phyloP scores from a whole-genome alignment of 1,140 invertebrate species.

The Drosophila lacteicornis region DNA sequence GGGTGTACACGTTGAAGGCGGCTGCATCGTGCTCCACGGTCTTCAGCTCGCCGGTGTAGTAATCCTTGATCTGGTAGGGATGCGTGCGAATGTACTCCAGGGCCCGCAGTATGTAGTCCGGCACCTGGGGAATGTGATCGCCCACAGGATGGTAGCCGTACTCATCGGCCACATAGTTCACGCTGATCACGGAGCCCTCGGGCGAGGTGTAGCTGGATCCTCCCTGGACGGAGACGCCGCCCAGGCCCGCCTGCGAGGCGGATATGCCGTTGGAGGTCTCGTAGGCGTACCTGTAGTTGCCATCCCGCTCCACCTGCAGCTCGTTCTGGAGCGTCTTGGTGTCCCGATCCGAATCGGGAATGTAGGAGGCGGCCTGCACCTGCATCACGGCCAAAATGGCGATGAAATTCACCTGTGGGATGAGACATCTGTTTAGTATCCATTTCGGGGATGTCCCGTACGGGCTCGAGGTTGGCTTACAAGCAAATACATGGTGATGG shows the following conservation, averaged over 20 bases:
- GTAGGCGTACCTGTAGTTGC: constrained; percentile 86
- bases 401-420: constrained; percentile 47
- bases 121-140: constrained; percentile 85
- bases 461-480: constrained; percentile 42
- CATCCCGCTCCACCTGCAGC: constrained; percentile 83
- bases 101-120: constrained; percentile 76
- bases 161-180: constrained; percentile 88
- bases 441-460: constrained; percentile 11
- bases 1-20: constrained; percentile 70
- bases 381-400: constrained; percentile 26
- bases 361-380: constrained; percentile 57
- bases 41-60: constrained; percentile 70
- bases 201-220: constrained; percentile 69
- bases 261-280: constrained; percentile 88
- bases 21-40: constrained; percentile 70
- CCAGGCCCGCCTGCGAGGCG: constrained; percentile 86
- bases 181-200: constrained; percentile 85
- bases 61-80: constrained; percentile 74
- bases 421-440: constrained; percentile 30
- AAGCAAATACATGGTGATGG: constrained; percentile 39
- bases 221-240: constrained; percentile 65
- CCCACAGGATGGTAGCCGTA: constrained; percentile 86
- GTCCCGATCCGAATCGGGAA: constrained; percentile 68
- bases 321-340: constrained; percentile 70
- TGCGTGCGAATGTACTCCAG: constrained; percentile 86